These are phyloP conservation scores for Drosophila rubida DNA, from an alignment of 2,888 invertebrate species.

Conservation along the genomic window DNA sequence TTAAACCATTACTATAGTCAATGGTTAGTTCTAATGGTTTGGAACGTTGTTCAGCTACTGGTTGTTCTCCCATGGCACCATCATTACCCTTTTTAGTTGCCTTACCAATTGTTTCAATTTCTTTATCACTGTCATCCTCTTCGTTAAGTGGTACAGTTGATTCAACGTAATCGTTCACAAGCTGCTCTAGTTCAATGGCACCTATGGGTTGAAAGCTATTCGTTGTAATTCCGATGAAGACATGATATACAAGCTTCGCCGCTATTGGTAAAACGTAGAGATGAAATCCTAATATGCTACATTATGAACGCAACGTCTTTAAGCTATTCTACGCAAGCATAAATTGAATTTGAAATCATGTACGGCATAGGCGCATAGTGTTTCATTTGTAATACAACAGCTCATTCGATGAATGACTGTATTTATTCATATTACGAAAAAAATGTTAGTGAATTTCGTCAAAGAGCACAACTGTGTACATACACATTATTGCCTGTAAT, in stretches of 20 bases:
- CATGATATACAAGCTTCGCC: conserved; percentile 97
- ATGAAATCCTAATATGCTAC: conserved; percentile 93
- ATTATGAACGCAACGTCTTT: conserved; percentile 41
- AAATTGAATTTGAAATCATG: not conserved
- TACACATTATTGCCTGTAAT: too few relatives aligned
- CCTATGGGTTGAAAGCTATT: conserved; percentile 88
- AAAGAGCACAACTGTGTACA: conserved; percentile 19
- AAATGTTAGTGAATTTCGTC: conserved; percentile 50
- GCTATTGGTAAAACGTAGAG: conserved; percentile 94
- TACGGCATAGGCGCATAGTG: not conserved
- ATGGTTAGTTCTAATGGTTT: conserved; percentile 60
- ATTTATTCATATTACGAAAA: conserved; percentile 12
- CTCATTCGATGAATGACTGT: conserved; percentile 10
- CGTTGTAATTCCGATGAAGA: conserved; percentile 97
- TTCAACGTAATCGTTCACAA: conserved; percentile 65
- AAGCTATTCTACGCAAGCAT: conserved; percentile 14
- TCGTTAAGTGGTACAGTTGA: conserved; percentile 81
- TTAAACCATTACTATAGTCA: conserved; percentile 74
- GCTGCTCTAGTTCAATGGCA: conserved; percentile 78
- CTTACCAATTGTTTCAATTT: conserved; percentile 44
- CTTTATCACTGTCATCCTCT: conserved; percentile 82
- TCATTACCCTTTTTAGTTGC: conserved; percentile 9
- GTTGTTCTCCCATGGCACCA: conserved; percentile 52
- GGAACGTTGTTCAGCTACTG: conserved; percentile 57
- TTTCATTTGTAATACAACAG: not conserved